Percentiles rank a stretch among this genome's conserved stretches.
Evolutionary conservation across 2,888 invertebrate species (phyloP).

Genomic region (Conops quadrifasciatus): DNA sequence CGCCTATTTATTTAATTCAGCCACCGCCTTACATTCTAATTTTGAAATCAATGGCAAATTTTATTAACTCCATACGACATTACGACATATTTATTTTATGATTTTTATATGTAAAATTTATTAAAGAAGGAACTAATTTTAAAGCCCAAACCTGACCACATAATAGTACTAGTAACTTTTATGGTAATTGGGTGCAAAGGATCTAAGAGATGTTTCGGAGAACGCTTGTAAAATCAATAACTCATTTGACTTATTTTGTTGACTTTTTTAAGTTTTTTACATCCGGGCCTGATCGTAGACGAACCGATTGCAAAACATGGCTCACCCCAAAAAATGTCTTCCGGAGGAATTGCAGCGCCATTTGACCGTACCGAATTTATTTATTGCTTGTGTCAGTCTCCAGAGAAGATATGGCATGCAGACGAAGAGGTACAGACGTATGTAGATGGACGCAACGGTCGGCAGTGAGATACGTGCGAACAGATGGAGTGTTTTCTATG

Average conservation of each 20-base stretch:
- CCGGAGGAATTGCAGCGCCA: constrained; percentile 44
- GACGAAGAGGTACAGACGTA: background rate
- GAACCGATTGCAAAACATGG: constrained; percentile 3
- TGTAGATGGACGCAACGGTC: background rate
- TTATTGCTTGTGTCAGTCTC: constrained; percentile 47
- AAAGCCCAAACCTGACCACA: constrained; percentile 22
- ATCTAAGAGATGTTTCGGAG: constrained; percentile 19
- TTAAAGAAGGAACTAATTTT: background rate
- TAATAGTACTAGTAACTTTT: constrained; percentile 35
- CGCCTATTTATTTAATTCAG: too few relatives aligned
- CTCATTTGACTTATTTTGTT: constrained; percentile 23
- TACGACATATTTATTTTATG: constrained; percentile 63
- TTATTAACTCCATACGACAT: background rate
- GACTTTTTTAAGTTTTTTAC: constrained; percentile 16
- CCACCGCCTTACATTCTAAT: too few relatives aligned
- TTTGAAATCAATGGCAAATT: too few relatives aligned
- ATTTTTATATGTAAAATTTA: constrained; percentile 61
- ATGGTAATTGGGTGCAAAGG: constrained; percentile 47
- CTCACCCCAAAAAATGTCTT: constrained; percentile 20
- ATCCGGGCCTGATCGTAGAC: background rate
- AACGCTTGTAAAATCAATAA: background rate
- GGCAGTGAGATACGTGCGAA: background rate
- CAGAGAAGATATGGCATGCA: constrained; percentile 18
- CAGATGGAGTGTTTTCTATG: constrained; percentile 35
- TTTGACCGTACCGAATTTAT: constrained; percentile 50